phyloP scores from a whole-genome alignment of 2,888 invertebrate species.

The Callyntrura sp. region DNA sequence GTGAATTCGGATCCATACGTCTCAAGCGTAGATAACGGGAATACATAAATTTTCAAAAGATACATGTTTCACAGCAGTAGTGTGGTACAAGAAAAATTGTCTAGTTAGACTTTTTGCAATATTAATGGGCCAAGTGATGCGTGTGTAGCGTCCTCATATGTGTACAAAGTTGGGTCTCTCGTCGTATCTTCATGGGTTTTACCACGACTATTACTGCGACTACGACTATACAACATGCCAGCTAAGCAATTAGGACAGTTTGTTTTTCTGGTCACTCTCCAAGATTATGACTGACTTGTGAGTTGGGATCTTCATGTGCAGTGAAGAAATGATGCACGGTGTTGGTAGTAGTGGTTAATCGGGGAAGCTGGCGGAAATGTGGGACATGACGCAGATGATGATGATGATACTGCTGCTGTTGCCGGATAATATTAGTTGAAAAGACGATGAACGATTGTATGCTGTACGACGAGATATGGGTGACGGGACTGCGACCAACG shows the following conservation, averaged over 20 bases:
- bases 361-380: not conserved
- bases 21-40: too few relatives aligned
- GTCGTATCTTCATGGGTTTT: slow-evolving; percentile 34
- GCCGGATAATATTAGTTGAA: not conserved
- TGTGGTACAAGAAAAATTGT: slow-evolving; percentile 20
- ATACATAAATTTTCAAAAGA: too few relatives aligned
- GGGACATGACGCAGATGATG: slow-evolving; percentile 17
- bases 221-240: too few relatives aligned
- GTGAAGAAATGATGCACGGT: not conserved
- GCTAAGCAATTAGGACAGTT: slow-evolving; percentile 70
- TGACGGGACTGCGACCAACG: too few relatives aligned
- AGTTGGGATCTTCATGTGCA: slow-evolving; percentile 3
- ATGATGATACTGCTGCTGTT: slow-evolving; percentile 13
- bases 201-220: too few relatives aligned
- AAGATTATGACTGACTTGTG: slow-evolving; percentile 67
- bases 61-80: too few relatives aligned
- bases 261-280: slow-evolving; percentile 76
- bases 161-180: slow-evolving; percentile 12
- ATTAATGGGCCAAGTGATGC: slow-evolving; percentile 45
- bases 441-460: not conserved
- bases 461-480: not conserved
- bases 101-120: slow-evolving; percentile 39
- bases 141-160: not conserved
- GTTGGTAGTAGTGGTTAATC: not conserved
- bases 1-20: too few relatives aligned